Percentiles rank a stretch among this genome's conserved stretches.
Conservation (phyloP, 2,113 vertebrate genomes). For the Rhinogobius similis region DNA sequence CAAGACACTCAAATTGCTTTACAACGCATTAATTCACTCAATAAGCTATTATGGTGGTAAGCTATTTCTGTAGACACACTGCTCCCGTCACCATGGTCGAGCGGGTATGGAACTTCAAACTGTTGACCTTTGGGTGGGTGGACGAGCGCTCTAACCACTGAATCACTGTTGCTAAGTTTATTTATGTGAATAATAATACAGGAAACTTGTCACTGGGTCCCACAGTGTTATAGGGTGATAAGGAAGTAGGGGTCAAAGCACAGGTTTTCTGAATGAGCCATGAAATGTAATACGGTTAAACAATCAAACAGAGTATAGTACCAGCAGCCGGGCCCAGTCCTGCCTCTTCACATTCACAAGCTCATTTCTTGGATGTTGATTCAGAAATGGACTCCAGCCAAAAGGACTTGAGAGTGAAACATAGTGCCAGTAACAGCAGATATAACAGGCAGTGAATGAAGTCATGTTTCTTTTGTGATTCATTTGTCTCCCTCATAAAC, state of each 20-base stretch:
- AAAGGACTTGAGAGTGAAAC: conserved; percentile 52
- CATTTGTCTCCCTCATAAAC: conserved; percentile 35
- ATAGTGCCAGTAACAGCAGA: conserved; percentile 61
- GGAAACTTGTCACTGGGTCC: too few relatives aligned
- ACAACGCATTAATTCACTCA: neutral
- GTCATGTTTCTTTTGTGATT: conserved; percentile 32
- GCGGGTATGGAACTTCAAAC: neutral
- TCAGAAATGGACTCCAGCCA: conserved; percentile 64
- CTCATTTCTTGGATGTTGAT: conserved; percentile 66
- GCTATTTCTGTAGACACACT: too few relatives aligned
- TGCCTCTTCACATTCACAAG: conserved; percentile 39
- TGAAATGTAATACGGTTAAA: neutral
- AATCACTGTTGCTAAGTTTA: neutral
- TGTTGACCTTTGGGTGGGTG: too few relatives aligned
- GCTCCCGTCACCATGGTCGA: too few relatives aligned
- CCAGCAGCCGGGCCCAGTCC: conserved; percentile 38
- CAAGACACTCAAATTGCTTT: neutral
- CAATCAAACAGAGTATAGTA: conserved; percentile 25
- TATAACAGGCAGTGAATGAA: conserved; percentile 48
- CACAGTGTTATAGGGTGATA: neutral
- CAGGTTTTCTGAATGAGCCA: neutral
- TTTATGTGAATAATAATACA: too few relatives aligned
- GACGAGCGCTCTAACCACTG: neutral
- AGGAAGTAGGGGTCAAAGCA: neutral
- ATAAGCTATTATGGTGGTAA: too few relatives aligned